Percentiles rank a stretch among this genome's conserved stretches.
Conservation (phyloP, 2,797 vertebrate species). For the Saguinus oedipus region DNA sequence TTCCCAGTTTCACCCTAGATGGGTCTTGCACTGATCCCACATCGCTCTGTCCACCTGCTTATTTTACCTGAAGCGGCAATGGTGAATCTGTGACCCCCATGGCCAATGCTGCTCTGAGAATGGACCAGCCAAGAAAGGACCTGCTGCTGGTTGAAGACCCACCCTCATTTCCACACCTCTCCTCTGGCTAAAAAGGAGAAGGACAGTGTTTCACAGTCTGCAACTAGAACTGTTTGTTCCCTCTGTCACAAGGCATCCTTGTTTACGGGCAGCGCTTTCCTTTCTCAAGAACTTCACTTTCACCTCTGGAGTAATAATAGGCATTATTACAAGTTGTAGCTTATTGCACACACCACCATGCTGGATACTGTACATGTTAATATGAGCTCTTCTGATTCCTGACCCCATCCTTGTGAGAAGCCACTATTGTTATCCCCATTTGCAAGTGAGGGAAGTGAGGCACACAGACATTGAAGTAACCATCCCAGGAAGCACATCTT, state of each 20-base stretch:
- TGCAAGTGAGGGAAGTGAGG: background rate
- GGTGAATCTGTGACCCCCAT: fast-evolving
- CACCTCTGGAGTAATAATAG: background rate
- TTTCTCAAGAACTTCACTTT: too few relatives aligned
- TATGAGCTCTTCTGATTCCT: background rate
- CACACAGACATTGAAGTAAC: fast-evolving
- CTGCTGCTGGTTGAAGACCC: background rate
- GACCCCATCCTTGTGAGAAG: too few relatives aligned
- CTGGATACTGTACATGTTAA: background rate
- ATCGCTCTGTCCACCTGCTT: too few relatives aligned
- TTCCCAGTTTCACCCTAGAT: background rate
- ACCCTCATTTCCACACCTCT: background rate
- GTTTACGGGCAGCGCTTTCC: too few relatives aligned
- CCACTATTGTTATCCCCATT: fast-evolving
- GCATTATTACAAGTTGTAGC: background rate
- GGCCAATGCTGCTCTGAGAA: background rate
- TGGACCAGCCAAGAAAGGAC: too few relatives aligned
- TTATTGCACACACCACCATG: fast-evolving
- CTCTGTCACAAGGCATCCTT: background rate
- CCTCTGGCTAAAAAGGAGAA: too few relatives aligned
- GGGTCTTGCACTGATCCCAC: background rate
- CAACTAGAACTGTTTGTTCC: fast-evolving
- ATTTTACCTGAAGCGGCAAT: too few relatives aligned
- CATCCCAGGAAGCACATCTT: background rate
- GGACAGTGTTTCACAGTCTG: fast-evolving